These are phyloP conservation scores for Tiliacea aurago DNA, from an alignment of 2,888 invertebrate species.

Conservation along the genomic window DNA sequence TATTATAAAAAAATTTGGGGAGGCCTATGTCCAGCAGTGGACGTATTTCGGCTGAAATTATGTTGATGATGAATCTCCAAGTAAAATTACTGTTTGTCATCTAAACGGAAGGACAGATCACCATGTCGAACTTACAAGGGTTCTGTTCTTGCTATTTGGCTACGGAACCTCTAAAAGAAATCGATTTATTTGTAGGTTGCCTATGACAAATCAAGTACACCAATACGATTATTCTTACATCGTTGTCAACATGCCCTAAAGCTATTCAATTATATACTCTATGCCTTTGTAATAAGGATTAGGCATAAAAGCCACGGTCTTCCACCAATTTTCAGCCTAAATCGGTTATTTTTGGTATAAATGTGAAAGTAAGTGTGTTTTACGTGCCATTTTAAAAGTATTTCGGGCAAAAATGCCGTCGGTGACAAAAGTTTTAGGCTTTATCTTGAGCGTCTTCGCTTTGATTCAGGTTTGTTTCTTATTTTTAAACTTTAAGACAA, in stretches of 20 bases:
- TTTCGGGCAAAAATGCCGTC: slow-evolving; percentile 15
- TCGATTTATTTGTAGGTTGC: not conserved
- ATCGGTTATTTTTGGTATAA: slow-evolving; percentile 34
- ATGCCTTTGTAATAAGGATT: not conserved
- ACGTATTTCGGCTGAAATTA: too few relatives aligned
- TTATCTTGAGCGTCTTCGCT: not conserved
- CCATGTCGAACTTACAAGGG: not conserved
- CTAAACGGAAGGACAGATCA: not conserved
- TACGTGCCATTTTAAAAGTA: slow-evolving; percentile 7
- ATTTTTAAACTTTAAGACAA: too few relatives aligned
- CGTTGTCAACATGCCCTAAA: not conserved
- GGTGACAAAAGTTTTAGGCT: not conserved
- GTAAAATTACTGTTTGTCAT: not conserved
- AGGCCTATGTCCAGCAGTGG: too few relatives aligned
- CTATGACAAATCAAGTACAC: slow-evolving; percentile 8
- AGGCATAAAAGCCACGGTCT: slow-evolving; percentile 7
- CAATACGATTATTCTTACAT: not conserved
- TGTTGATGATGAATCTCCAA: too few relatives aligned
- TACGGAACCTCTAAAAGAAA: not conserved
- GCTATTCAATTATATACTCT: slow-evolving; percentile 15
- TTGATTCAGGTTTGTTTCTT: slow-evolving; percentile 20
- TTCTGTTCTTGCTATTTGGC: not conserved
- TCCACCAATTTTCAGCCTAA: not conserved
- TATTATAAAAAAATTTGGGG: too few relatives aligned
- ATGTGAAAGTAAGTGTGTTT: not conserved